These are phyloP conservation scores for Reinhardtius hippoglossoides DNA, from an alignment of 2,113 vertebrate species.

Conservation along the genomic window DNA sequence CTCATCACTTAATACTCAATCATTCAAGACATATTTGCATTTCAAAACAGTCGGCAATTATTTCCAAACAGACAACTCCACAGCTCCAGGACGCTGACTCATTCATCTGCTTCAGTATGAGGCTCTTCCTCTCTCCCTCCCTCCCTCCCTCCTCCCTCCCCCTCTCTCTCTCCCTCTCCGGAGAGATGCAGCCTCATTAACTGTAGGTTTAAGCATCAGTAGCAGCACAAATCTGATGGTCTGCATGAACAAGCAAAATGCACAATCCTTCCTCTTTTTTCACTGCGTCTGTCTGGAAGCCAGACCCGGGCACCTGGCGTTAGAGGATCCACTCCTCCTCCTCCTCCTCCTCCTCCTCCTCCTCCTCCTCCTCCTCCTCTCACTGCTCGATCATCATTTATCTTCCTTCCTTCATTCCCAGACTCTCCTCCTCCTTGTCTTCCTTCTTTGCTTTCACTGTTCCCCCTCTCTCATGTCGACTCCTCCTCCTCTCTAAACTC, in stretches of 20 bases:
- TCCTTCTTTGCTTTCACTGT: slow-evolving; percentile 16
- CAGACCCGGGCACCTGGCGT: slow-evolving; percentile 57
- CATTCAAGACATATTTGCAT: slow-evolving; percentile 70
- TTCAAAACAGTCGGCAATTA: slow-evolving; percentile 71
- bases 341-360: neutral
- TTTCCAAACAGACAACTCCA: slow-evolving; percentile 61
- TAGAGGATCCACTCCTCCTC: slow-evolving; percentile 40
- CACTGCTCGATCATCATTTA: slow-evolving; percentile 58
- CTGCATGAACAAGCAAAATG: slow-evolving; percentile 32
- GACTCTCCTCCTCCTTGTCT: slow-evolving; percentile 21
- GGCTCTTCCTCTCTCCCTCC: neutral
- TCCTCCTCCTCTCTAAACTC: slow-evolving; percentile 42
- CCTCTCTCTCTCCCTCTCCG: slow-evolving; percentile 4
- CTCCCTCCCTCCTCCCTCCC: neutral
- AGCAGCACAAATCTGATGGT: slow-evolving; percentile 28
- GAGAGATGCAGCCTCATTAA: slow-evolving; percentile 60
- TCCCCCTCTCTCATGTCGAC: slow-evolving; percentile 35
- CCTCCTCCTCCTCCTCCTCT: neutral
- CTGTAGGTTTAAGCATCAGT: slow-evolving; percentile 50
- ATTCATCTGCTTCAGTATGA: slow-evolving; percentile 50
- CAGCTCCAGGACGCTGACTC: slow-evolving; percentile 66
- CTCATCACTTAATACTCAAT: slow-evolving; percentile 66
- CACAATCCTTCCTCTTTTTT: slow-evolving; percentile 17
- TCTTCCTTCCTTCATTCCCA: slow-evolving; percentile 44
- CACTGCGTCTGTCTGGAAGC: slow-evolving; percentile 13